phyloP scores from a whole-genome alignment of 2,888 invertebrate species.

The Plusia festucae region DNA sequence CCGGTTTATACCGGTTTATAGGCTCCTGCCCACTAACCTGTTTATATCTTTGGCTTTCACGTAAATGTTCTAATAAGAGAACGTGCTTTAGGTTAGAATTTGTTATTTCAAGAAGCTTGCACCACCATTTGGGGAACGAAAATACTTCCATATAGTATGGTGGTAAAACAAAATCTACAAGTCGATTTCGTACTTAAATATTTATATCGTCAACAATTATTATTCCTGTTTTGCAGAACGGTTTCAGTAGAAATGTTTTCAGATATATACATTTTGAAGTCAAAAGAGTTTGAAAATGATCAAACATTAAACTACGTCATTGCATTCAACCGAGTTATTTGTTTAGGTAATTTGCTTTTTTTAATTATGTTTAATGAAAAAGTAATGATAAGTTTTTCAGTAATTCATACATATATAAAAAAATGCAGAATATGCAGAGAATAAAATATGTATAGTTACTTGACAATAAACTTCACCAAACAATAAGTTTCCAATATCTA shows the following conservation, averaged over 20 bases:
- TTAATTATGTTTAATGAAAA: no score
- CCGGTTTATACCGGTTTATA: slow-evolving; percentile 35
- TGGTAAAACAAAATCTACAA: neutral
- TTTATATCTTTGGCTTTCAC: slow-evolving; percentile 35
- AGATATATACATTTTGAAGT: no score
- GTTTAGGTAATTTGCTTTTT: no score
- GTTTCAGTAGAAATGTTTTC: no score
- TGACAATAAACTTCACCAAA: slow-evolving; percentile 15
- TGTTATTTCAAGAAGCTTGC: neutral
- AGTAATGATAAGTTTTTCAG: no score
- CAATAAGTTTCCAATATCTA: slow-evolving; percentile 36
- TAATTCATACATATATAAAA: neutral
- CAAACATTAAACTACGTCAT: no score
- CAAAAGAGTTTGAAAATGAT: no score
- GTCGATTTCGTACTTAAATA: no score
- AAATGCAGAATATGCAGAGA: neutral
- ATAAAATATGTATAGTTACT: neutral
- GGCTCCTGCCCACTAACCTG: slow-evolving; percentile 43
- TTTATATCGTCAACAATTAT: no score
- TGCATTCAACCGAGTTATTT: no score
- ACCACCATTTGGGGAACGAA: neutral
- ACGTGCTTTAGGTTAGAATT: neutral
- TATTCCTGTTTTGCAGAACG: no score
- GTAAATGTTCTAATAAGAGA: slow-evolving; percentile 24
- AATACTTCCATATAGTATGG: neutral